phyloP scores from a whole-genome alignment of 1,140 invertebrate species.

The Probaryconus sp. region DNA sequence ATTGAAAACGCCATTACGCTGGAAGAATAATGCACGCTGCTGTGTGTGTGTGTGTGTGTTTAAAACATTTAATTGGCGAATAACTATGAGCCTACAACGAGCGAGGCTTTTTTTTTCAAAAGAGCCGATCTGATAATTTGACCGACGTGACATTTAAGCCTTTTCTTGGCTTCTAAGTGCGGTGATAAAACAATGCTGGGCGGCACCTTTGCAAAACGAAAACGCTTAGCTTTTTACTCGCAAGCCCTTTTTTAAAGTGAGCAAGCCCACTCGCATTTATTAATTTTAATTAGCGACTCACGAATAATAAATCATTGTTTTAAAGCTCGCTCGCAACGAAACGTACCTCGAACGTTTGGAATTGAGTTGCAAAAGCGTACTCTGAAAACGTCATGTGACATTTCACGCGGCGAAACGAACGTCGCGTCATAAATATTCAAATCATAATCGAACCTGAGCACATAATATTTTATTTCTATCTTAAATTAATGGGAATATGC shows the following conservation, averaged over 20 bases:
- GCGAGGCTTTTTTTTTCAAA: slow-evolving; percentile 29
- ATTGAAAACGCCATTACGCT: slow-evolving; percentile 49
- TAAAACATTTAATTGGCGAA: slow-evolving; percentile 46
- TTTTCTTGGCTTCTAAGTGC: slow-evolving; percentile 1
- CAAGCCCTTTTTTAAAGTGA: slow-evolving; percentile 17
- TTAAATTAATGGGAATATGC: slow-evolving; percentile 26
- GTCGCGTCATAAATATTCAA: slow-evolving; percentile 20
- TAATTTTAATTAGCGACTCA: slow-evolving; percentile 37
- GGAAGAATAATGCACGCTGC: slow-evolving; percentile 31
- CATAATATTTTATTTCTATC: slow-evolving; percentile 7
- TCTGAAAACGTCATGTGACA: background rate
- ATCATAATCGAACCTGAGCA: slow-evolving; percentile 28
- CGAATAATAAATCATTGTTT: slow-evolving; percentile 23
- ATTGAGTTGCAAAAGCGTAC: slow-evolving; percentile 8
- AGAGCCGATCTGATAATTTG: slow-evolving; percentile 50
- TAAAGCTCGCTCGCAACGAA: slow-evolving; percentile 4
- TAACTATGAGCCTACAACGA: slow-evolving; percentile 11
- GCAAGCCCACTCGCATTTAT: slow-evolving; percentile 9
- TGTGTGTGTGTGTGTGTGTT: too few species aligned
- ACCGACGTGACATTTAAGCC: slow-evolving; percentile 53
- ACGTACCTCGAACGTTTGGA: too few species aligned
- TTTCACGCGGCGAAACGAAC: slow-evolving; percentile 7
- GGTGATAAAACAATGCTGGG: slow-evolving; percentile 31
- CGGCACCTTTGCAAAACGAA: slow-evolving; percentile 12
- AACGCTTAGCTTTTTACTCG: too few species aligned